Evolutionary conservation across 2,113 vertebrate genomes (phyloP).

Genomic region (Tylochromis polylepis): DNA sequence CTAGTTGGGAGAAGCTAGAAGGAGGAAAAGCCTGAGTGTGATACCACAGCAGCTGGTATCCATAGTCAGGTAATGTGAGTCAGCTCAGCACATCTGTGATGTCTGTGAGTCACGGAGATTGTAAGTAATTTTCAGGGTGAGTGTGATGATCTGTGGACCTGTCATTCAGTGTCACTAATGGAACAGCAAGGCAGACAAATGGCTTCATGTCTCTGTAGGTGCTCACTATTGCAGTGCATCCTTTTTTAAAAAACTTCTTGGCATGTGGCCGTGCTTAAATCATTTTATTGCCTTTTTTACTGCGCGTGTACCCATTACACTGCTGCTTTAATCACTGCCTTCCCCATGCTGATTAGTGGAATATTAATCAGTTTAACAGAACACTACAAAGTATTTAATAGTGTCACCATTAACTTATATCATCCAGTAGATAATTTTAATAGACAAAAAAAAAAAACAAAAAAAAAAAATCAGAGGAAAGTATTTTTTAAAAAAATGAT

Average conservation of each 20-base stretch:
- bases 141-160: conserved; percentile 18
- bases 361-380: background rate
- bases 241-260: background rate
- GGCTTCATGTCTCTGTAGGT: background rate
- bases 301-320: background rate
- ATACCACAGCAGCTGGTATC: background rate
- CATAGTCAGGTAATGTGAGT: background rate
- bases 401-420: background rate
- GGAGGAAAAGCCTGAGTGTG: background rate
- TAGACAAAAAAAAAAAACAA: background rate
- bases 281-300: conserved; percentile 6
- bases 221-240: background rate
- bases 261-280: background rate
- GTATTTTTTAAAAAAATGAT: background rate
- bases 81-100: background rate
- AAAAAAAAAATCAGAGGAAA: background rate
- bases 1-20: background rate
- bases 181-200: conserved; percentile 2
- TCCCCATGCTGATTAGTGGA: background rate
- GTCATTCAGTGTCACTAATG: conserved; percentile 28
- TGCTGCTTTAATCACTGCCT: background rate
- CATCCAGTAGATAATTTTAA: background rate
- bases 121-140: background rate
- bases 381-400: background rate
- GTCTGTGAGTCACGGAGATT: background rate